Conservation (phyloP, 2,113 vertebrate genomes). For the Dissostichus mawsoni region DNA sequence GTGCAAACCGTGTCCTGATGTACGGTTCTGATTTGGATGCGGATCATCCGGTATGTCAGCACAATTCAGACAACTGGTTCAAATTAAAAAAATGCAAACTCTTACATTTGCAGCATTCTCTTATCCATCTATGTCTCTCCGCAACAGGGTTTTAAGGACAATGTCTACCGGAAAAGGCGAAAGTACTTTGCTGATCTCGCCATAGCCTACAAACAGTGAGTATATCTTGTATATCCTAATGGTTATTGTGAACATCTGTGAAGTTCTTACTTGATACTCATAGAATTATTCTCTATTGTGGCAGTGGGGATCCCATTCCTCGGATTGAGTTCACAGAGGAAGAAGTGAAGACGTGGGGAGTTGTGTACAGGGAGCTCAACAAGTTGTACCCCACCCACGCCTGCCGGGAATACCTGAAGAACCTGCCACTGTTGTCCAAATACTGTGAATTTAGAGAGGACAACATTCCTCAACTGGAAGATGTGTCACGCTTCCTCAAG, state of each 20-base stretch:
- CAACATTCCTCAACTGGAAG: constrained; percentile 97
- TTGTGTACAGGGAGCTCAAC: constrained; percentile 94
- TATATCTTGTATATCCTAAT: constrained; percentile 13
- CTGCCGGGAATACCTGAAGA: constrained; percentile 96
- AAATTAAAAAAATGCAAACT: neutral
- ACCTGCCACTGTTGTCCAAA: constrained; percentile 93
- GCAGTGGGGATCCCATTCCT: constrained; percentile 93
- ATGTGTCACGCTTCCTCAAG: constrained; percentile 94
- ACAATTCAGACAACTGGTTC: neutral
- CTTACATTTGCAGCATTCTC: neutral
- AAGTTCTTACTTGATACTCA: neutral
- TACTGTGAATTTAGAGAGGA: constrained; percentile 95
- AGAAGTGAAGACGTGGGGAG: constrained; percentile 96
- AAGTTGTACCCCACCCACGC: constrained; percentile 95
- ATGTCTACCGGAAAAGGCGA: constrained; percentile 94
- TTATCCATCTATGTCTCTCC: neutral
- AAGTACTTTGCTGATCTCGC: constrained; percentile 98
- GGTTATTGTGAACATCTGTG: neutral
- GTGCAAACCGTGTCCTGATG: constrained; percentile 96
- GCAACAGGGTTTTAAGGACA: constrained; percentile 96
- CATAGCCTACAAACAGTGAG: constrained; percentile 95
- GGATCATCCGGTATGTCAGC: constrained; percentile 80
- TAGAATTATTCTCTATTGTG: neutral
- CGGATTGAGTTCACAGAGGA: constrained; percentile 95
- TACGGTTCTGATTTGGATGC: constrained; percentile 96